Conservation (phyloP, 2,888 invertebrate species). For the Idaea straminata region DNA sequence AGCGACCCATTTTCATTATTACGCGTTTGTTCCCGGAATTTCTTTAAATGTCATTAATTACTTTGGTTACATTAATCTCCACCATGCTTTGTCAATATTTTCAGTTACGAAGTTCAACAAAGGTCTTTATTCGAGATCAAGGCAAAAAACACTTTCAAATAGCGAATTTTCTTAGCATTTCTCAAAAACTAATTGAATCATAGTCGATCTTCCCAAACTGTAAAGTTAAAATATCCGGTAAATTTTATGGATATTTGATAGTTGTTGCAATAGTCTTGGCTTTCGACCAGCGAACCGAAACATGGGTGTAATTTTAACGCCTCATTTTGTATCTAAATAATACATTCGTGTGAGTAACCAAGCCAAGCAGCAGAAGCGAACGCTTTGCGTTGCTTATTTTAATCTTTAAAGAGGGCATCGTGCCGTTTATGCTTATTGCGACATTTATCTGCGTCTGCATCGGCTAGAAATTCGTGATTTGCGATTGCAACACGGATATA, state of each 20-base stretch:
- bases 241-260: constrained; percentile 7
- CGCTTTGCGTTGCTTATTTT: constrained; percentile 47
- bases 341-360: constrained; percentile 57
- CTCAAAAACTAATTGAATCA: neutral
- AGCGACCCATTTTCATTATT: neutral
- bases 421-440: constrained; percentile 29
- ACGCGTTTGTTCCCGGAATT: neutral
- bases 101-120: no score
- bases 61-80: neutral
- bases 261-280: constrained; percentile 19
- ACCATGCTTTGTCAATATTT: neutral
- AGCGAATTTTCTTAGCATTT: neutral
- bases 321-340: constrained; percentile 40
- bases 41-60: neutral
- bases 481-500: constrained; percentile 7
- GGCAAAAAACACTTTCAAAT: neutral
- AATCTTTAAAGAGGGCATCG: constrained; percentile 43
- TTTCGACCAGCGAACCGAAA: constrained; percentile 35
- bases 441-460: constrained; percentile 18
- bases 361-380: constrained; percentile 31
- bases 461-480: neutral
- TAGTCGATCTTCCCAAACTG: no score
- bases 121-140: neutral
- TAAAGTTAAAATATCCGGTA: neutral
- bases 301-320: constrained; percentile 51